Evolutionary conservation across 2,797 vertebrate species (phyloP).

Genomic region (Leptatherina wallacei): DNA sequence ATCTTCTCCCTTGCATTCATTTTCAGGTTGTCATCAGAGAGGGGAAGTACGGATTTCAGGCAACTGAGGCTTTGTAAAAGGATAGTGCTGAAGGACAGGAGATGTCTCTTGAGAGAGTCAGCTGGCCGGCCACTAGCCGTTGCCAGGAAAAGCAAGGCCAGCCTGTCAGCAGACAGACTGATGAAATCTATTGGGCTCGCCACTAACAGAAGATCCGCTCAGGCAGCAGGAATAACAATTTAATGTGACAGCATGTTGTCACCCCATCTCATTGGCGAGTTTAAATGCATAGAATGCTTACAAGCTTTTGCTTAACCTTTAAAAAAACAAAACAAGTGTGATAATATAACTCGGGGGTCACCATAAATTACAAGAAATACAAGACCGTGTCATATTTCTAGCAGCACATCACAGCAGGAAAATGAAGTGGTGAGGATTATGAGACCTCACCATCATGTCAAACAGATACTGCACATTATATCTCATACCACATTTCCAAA

Average conservation of each 20-base stretch:
- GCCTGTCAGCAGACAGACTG: slow-evolving; percentile 71
- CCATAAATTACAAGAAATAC: neutral
- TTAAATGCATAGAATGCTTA: slow-evolving; percentile 7
- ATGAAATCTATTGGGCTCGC: slow-evolving; percentile 64
- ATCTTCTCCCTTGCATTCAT: slow-evolving; percentile 52
- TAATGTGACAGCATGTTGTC: slow-evolving; percentile 45
- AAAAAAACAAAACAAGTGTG: neutral
- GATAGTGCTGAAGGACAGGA: slow-evolving; percentile 71
- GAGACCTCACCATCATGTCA: neutral
- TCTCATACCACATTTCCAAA: slow-evolving; percentile 29
- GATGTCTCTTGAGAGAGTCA: slow-evolving; percentile 62
- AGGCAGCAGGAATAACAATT: slow-evolving; percentile 47
- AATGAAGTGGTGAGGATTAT: neutral
- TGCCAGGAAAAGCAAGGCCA: slow-evolving; percentile 72
- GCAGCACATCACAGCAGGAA: neutral
- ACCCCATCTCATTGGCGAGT: neutral
- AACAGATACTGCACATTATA: slow-evolving; percentile 8
- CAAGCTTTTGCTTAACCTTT: neutral
- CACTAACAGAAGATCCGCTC: slow-evolving; percentile 64
- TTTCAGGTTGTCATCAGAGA: slow-evolving; percentile 60
- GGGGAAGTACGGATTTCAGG: slow-evolving; percentile 74
- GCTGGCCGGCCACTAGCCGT: slow-evolving; percentile 57
- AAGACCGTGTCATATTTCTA: neutral
- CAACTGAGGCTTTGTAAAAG: slow-evolving; percentile 72
- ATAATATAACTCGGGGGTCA: neutral